Evolutionary conservation across 2,888 invertebrate species (phyloP), one percentile per base, ranked within the genome.

Genomic region (Iselma pallidipennis): DNA sequence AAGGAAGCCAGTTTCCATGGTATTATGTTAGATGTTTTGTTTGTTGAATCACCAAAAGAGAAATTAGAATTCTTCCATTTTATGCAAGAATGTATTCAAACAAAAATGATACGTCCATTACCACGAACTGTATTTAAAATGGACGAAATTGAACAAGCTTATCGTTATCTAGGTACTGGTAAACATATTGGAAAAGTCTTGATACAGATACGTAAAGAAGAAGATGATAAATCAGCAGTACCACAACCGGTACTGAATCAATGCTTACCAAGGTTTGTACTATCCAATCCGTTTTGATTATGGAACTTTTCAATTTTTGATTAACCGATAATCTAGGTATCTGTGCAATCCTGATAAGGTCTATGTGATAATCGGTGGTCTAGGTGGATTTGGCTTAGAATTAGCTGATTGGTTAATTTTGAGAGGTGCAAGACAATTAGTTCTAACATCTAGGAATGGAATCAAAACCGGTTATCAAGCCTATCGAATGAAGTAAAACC

Each of bases 381-480:
- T 97, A 0, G 96, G 96, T 45, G 96, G 96, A 0, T 95, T 97
- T 75, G 96, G 96, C 4, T 82, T 97, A 50, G 96, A 97, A 79
- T 80, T 96, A 51, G 89, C 90, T 0, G 91, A 94, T 73, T 95
- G 94, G 94, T 82, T 97, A 72, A 86, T 95, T 52, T 80, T 91
- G 55, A 86, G 95, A 66, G 95, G 95, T 0, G 95, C 91, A 0
- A 86, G 83, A 69, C 89, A 91, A 67, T 72, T 96, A 10, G 85
- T 96, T 1, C 84, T 96, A 0, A 92, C 91, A 0, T 95, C 95
- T 0, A 87, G 95, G 60, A 86, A 86, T 19, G 96, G 96, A 1
- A 79, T 95, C 29, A 84, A 85, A 48, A 92, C 89, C 56, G 94
- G 94, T 25, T 97, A 96, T 80, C 96, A 96, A 79, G 82, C 87